Base-by-base conservation (phyloP, 2,888 invertebrate species). In the Dendrolimus houi region DNA sequence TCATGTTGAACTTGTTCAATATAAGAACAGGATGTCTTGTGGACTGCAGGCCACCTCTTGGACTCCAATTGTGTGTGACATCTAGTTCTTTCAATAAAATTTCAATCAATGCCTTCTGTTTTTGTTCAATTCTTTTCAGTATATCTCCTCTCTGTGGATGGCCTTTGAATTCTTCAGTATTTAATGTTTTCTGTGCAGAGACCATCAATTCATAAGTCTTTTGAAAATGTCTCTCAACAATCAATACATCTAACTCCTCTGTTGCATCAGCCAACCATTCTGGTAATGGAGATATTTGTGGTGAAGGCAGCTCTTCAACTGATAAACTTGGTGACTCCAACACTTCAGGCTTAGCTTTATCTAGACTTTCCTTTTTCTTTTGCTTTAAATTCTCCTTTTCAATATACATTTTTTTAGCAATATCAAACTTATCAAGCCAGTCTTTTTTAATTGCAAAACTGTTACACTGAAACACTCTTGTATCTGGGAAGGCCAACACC, bases 161-260 rank as follows among this genome's bases (percentile, higher is more conserved):
- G 62, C 60, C 76, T 64, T 81, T 84, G 58, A 75, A 86, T 68
- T 89, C 89, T 55, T 85, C 85, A 10, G 79, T 77, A 57, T 78
- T 83, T 59, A 91, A 74, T 52, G 80, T 75, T 58, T 81, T 85
- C 62, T 90, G 89, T 17, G 91, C 89, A 57, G 78, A 75, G 41
- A 95, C 95, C 66, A 98, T 93, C 12, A 98, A 88, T 63, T 94
- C 93, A 64, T 97, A 95, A 1, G 98, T 98, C 74, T 96, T 97
- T 80, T 98, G 97, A 76, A 99, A 99, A 83, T 98, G 97, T 69
- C 99, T 93, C 83, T 99, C 98, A 0, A 98, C 99, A 65, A 99
- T 96, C 69, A 95, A 94, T 12, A 98, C 98, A 89, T 99, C 98
- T 57, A 99, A 89, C 82, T 99, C 98, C 80, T 99, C 99, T 1